These are phyloP conservation scores for Heliconius ethilla DNA, from an alignment of 2,888 invertebrate species.

Conservation along the genomic window DNA sequence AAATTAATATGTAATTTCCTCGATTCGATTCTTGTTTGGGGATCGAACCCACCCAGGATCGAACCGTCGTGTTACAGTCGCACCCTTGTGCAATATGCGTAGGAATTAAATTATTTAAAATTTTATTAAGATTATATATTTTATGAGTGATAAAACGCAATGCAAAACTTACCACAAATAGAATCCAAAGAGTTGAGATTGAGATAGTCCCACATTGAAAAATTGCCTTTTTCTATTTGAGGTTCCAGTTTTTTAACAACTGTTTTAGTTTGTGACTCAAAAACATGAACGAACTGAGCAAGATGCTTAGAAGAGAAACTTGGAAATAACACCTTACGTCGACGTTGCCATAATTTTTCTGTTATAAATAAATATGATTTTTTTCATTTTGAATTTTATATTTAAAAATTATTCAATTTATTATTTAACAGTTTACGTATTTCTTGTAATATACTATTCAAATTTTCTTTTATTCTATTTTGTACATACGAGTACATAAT, in stretches of 20 bases:
- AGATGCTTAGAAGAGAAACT: slow-evolving; percentile 4
- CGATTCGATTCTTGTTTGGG: too few relatives aligned
- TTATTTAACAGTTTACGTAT: too few relatives aligned
- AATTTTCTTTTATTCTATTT: too few relatives aligned
- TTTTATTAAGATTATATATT: too few relatives aligned
- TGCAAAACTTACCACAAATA: slow-evolving; percentile 20
- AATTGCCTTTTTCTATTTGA: slow-evolving; percentile 1
- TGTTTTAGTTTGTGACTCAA: slow-evolving; percentile 11
- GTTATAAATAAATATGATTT: not conserved
- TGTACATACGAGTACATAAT: too few relatives aligned
- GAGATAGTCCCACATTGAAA: slow-evolving; percentile 3
- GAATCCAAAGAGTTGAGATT: not conserved
- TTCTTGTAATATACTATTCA: too few relatives aligned
- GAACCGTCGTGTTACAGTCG: too few relatives aligned
- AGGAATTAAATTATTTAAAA: too few relatives aligned
- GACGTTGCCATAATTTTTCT: slow-evolving; percentile 8
- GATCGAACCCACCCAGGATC: too few relatives aligned
- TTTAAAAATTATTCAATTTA: too few relatives aligned
- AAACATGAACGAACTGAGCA: not conserved
- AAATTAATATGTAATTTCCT: too few relatives aligned
- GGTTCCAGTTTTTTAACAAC: not conserved
- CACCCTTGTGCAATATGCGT: too few relatives aligned
- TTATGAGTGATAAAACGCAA: not conserved
- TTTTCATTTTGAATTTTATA: not conserved
- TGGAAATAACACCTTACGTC: slow-evolving; percentile 17